phyloP scores from a whole-genome alignment of 2,797 vertebrate genomes.

The Malurus leucopterus region DNA sequence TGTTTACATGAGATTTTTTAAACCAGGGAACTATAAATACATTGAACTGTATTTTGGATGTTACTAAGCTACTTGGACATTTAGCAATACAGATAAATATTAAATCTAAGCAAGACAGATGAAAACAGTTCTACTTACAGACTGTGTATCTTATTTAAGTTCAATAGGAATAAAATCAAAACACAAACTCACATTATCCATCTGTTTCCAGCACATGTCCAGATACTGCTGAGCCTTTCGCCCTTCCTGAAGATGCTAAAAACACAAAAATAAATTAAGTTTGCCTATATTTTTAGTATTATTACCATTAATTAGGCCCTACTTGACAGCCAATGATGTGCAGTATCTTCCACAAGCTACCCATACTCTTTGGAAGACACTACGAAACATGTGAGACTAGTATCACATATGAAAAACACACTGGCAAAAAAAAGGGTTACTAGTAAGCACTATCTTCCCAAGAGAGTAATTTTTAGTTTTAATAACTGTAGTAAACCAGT shows the following conservation, averaged over 20 bases:
- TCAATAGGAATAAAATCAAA: background rate
- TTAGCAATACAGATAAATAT: background rate
- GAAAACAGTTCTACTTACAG: background rate
- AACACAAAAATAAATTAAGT: background rate
- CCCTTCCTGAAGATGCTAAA: slow-evolving; percentile 95
- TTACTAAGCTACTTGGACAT: background rate
- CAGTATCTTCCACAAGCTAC: background rate
- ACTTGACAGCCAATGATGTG: background rate
- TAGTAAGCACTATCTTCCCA: background rate
- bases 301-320: background rate
- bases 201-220: slow-evolving; percentile 97
- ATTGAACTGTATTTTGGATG: background rate
- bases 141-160: background rate
- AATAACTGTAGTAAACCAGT: background rate
- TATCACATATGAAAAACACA: background rate
- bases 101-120: background rate
- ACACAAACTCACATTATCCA: slow-evolving; percentile 91
- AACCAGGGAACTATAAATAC: background rate
- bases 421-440: background rate
- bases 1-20: background rate
- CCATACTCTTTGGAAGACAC: background rate
- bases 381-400: background rate
- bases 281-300: background rate
- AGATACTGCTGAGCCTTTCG: slow-evolving; percentile 95
- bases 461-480: background rate